A percentile compares a stretch with the other conserved stretches of the same genome.
phyloP scores from a whole-genome alignment of 2,888 invertebrate species.

The Cryptocephalus moraei region DNA sequence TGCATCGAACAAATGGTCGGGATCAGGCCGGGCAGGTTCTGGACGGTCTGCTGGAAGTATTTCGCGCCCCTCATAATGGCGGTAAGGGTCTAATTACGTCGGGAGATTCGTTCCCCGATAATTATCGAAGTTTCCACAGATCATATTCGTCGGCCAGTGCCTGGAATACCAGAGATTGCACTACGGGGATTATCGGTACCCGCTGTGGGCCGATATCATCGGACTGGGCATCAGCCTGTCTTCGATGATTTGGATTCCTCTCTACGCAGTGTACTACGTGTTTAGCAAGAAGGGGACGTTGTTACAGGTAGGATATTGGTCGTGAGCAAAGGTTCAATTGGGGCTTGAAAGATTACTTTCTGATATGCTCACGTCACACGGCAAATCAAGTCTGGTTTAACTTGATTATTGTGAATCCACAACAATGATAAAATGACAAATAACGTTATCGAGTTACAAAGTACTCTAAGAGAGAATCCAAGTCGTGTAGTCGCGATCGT shows the following conservation, averaged over 20 bases:
- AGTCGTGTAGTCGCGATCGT: too few relatives aligned
- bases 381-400: too few relatives aligned
- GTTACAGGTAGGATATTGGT: constrained; percentile 40
- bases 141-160: constrained; percentile 51
- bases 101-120: neutral
- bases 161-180: constrained; percentile 47
- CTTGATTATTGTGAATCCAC: too few relatives aligned
- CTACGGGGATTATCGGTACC: constrained; percentile 49
- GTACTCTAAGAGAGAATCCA: too few relatives aligned
- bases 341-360: too few relatives aligned
- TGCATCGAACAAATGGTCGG: constrained; percentile 57
- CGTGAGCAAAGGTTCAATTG: too few relatives aligned
- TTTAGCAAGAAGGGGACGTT: constrained; percentile 42
- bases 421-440: too few relatives aligned
- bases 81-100: constrained; percentile 35
- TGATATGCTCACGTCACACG: too few relatives aligned
- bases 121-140: constrained; percentile 34
- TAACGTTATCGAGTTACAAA: too few relatives aligned
- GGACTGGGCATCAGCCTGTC: constrained; percentile 51
- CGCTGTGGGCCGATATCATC: constrained; percentile 49
- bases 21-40: constrained; percentile 42
- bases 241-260: constrained; percentile 57
- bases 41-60: constrained; percentile 50
- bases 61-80: constrained; percentile 49
- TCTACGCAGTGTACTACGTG: constrained; percentile 50